These are phyloP conservation scores for Dendronephthya gigantea DNA, from an alignment of 64 coral and sea anemone species.

Conservation along the genomic window DNA sequence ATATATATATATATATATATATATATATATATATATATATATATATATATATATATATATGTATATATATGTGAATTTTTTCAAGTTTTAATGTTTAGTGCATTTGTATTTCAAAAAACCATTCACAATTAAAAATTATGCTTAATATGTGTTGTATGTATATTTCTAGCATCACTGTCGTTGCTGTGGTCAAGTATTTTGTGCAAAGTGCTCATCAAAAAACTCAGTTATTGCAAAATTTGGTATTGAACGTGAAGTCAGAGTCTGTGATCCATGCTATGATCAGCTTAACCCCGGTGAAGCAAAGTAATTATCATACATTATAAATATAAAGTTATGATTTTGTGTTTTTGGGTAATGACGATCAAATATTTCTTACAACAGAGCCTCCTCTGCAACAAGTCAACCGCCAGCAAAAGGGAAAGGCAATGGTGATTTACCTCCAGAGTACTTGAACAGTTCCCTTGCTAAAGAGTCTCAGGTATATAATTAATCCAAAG, in stretches of 20 bases:
- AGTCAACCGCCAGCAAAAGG: not conserved
- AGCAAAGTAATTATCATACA: slow-evolving; percentile 1
- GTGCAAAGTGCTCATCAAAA: slow-evolving; percentile 86
- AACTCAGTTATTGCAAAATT: slow-evolving; percentile 74
- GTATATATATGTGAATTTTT: too few species aligned
- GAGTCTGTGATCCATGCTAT: slow-evolving; percentile 90
- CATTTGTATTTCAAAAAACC: too few species aligned
- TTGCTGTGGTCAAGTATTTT: slow-evolving; percentile 99
- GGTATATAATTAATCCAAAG: slow-evolving; percentile 21
- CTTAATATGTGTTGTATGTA: not conserved
- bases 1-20: too few species aligned
- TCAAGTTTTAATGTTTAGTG: too few species aligned
- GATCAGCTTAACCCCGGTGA: slow-evolving; percentile 72
- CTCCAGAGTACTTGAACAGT: slow-evolving; percentile 82
- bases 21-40: too few species aligned
- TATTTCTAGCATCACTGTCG: slow-evolving; percentile 76
- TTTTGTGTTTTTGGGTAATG: too few species aligned
- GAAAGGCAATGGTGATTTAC: slow-evolving; percentile 41
- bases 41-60: too few species aligned
- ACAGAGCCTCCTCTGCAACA: not conserved
- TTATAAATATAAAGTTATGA: too few species aligned
- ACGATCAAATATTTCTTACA: too few species aligned
- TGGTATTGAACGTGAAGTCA: slow-evolving; percentile 93
- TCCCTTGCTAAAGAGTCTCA: slow-evolving; percentile 66
- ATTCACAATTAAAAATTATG: too few species aligned